A percentile compares a stretch with the other conserved stretches of the same genome.
phyloP scores from a whole-genome alignment of 2,888 invertebrate species.

The Eueremaeus valkanovi region DNA sequence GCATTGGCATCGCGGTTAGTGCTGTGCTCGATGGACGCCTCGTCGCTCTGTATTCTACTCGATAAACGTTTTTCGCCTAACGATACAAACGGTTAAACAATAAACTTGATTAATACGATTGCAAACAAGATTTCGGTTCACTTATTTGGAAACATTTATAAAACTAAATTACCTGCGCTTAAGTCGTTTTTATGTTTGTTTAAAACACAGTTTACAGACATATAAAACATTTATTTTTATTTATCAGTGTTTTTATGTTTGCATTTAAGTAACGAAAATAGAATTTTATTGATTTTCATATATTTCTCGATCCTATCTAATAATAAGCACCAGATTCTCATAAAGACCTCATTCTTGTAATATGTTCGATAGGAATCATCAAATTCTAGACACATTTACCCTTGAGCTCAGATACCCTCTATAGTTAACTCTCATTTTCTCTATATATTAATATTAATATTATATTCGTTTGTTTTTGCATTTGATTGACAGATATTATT shows the following conservation, averaged over 20 bases:
- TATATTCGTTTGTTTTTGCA: too few species aligned
- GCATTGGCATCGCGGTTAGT: background rate
- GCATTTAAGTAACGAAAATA: background rate
- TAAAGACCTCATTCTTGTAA: too few species aligned
- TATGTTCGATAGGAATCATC: too few species aligned
- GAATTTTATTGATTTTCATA: background rate
- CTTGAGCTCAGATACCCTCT: too few species aligned
- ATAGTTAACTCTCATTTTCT: too few species aligned
- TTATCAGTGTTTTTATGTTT: too few species aligned
- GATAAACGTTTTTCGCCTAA: constrained; percentile 40
- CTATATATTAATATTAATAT: too few species aligned
- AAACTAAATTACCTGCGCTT: constrained; percentile 19
- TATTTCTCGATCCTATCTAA: too few species aligned
- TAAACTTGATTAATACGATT: constrained; percentile 24
- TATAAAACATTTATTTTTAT: background rate
- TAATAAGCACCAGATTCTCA: too few species aligned
- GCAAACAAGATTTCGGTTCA: background rate
- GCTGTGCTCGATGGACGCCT: constrained; percentile 1
- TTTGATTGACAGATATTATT: too few species aligned
- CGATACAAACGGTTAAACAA: background rate
- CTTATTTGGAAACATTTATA: constrained; percentile 13
- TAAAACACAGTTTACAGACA: background rate
- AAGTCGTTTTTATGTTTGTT: background rate
- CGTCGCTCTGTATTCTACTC: constrained; percentile 38
- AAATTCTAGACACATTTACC: too few species aligned